Conservation (phyloP, 2,113 vertebrate genomes). For the Sprattus sprattus region DNA sequence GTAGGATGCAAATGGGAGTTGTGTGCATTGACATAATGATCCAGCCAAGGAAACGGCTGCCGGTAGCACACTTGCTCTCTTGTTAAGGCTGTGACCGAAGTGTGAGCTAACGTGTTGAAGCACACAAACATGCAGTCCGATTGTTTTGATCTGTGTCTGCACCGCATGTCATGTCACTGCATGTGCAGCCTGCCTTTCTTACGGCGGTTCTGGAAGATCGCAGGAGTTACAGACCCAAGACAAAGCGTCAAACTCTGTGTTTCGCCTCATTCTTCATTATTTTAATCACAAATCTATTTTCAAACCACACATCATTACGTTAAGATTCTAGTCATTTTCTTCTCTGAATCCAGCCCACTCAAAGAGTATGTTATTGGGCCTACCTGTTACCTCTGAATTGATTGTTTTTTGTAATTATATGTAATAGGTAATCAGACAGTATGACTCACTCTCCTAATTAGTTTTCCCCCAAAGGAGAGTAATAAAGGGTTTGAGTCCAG, state of each 20-base stretch:
- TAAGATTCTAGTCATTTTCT: neutral
- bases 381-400: slow-evolving; percentile 38
- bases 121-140: neutral
- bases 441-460: slow-evolving; percentile 42
- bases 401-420: slow-evolving; percentile 45
- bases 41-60: neutral
- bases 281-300: slow-evolving; percentile 10
- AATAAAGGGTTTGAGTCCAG: slow-evolving; percentile 25
- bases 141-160: neutral
- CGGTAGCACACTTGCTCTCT: neutral
- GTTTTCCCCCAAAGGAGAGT: slow-evolving; percentile 34
- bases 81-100: neutral
- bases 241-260: neutral
- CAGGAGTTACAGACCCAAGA: too few relatives aligned
- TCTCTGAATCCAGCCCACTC: neutral
- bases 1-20: neutral
- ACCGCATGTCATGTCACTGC: neutral
- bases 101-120: neutral
- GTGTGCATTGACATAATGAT: neutral
- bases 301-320: neutral
- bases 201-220: neutral
- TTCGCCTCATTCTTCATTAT: neutral
- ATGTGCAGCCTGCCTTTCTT: neutral
- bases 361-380: neutral
- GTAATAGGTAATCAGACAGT: slow-evolving; percentile 46